Base-by-base conservation (phyloP, 1,140 invertebrate genomes). In the Zaprionus capensis region DNA sequence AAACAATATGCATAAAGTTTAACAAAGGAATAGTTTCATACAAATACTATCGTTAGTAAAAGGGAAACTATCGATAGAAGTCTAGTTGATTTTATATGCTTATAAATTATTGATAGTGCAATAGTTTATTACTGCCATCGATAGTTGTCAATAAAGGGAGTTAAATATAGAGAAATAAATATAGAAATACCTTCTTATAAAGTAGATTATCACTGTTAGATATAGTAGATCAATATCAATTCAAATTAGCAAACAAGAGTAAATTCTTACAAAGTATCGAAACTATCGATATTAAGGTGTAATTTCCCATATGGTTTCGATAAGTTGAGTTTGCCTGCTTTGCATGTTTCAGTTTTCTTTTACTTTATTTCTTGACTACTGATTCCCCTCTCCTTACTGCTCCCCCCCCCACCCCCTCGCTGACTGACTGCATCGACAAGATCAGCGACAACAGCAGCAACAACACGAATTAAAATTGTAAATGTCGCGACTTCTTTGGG, bases 381-480 rank as follows among this genome's bases (percentile, higher is more conserved):
- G 65, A 34, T 41, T 58, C 56, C 15, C 51, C 56, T 31, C 51
- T 68, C 17, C 55, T 5, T 24, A 14, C 53, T 77, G 75, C 28
- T 51, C 51, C 41, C n/a, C 36, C 28, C 55, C 57, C 51, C 41
- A n/a, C 36, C 28, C 55, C 57, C 66, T 44, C 26, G 71, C 79
- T 76, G 63, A 14, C 65, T 69, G 71, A 59, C 14, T 55, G 56
- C 64, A 58, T 22, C 58, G 68, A 76, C 73, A 71, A 76, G 73
- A 76, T 86, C 83, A 67, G 69, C 38, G 66, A 26, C 56, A 64
- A 71, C 41, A 77, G 51, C 66, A 78, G 51, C 62, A 86, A 82
- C 66, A 82, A 88, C 84, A 88, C 84, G 84, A 87, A 84, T 87
- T 81, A 81, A 88, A 87, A 88, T 87, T 87, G 78, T 87, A 88